Base-by-base conservation (phyloP, 2,888 invertebrate species). In the Axea sp. region DNA sequence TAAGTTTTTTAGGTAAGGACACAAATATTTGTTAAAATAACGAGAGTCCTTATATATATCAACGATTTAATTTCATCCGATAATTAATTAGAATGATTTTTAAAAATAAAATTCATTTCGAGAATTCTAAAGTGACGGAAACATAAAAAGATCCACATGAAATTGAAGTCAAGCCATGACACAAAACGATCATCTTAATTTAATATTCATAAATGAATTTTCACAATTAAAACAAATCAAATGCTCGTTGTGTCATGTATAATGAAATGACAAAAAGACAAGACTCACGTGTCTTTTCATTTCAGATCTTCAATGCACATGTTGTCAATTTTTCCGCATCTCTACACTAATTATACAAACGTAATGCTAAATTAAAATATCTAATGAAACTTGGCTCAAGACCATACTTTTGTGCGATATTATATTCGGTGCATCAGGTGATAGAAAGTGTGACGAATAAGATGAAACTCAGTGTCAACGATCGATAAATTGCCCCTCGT, bases 401-500 rank as follows among this genome's bases (percentile, higher is more conserved):
- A 1, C 22, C 31, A 41, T 62, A 30, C 51, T 51, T n/a, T n/a
- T n/a, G n/a, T n/a, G n/a, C n/a, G n/a, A n/a, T n/a, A n/a, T n/a
- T n/a, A n/a, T n/a, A n/a, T n/a, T n/a, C n/a, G n/a, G n/a, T n/a
- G n/a, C n/a, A n/a, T n/a, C n/a, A n/a, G n/a, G n/a, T n/a, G n/a
- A n/a, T n/a, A 28, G 51, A 43, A 33, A 24, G 22, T 37, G 24
- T 64, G 55, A 47, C 71, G 31, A 60, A 62, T 55, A 49, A 62
- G 55, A 45, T 72, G 11, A 65, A 72, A 59, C 30, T 57, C n/a
- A 55, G 9, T 47, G 57, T 55, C 55, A 47, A 33, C 45, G 67
- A 64, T 64, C 72, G 9, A 72, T 72, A 64, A 72, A 64, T 64
- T 47, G 41, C 8, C 65, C 64, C 24, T 59, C 51, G 65, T 72